These are phyloP conservation scores for Sebastolobus altivelis DNA, from an alignment of 2,797 vertebrate species.

Conservation along the genomic window DNA sequence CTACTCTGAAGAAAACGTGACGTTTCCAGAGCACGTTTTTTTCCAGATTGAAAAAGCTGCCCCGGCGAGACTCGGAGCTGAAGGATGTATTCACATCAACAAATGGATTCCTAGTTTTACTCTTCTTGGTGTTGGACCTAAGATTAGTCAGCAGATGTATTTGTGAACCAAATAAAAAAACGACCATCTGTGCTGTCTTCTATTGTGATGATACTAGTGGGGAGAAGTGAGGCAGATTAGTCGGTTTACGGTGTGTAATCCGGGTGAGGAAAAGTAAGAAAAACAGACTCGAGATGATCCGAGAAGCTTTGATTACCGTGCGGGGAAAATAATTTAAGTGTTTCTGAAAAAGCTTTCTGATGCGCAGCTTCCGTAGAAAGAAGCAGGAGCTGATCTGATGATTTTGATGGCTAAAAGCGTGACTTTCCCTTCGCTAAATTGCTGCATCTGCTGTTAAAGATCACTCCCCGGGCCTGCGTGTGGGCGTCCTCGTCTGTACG, in stretches of 20 bases:
- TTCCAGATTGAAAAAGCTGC: constrained; percentile 9
- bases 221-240: constrained; percentile 29
- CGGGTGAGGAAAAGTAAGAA: not conserved
- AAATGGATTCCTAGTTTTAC: constrained; percentile 20
- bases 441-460: constrained; percentile 7
- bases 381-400: not conserved
- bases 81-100: constrained; percentile 1
- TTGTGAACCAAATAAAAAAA: constrained; percentile 61
- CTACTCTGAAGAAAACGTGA: constrained; percentile 17
- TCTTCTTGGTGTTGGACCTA: constrained; percentile 44
- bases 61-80: too few relatives aligned
- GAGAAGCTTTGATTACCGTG: constrained; percentile 18
- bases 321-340: constrained; percentile 8
- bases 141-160: constrained; percentile 70
- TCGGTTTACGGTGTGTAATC: constrained; percentile 7
- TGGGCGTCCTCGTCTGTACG: constrained; percentile 37
- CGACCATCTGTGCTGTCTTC: constrained; percentile 69
- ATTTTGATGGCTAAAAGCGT: not conserved
- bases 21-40: constrained; percentile 17
- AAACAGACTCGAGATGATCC: constrained; percentile 14
- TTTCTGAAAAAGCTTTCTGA: not conserved
- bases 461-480: constrained; percentile 9
- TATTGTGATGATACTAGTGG: constrained; percentile 42
- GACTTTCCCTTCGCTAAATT: constrained; percentile 3
- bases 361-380: not conserved